These are phyloP conservation scores for Cyanistes caeruleus DNA, from an alignment of 2,113 vertebrate species.

Conservation along the genomic window DNA sequence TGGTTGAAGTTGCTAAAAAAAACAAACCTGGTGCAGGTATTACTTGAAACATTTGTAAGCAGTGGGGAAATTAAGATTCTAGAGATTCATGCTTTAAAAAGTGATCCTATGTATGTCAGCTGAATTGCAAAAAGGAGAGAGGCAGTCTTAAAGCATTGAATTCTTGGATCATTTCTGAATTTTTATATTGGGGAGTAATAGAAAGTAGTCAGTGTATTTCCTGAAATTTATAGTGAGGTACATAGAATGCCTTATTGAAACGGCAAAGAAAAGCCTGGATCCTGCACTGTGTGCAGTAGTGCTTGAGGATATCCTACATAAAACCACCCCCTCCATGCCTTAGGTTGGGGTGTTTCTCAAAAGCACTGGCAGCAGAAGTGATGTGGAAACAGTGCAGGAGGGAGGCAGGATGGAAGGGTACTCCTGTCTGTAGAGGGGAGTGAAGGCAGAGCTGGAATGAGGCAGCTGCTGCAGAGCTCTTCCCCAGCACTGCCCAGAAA, in stretches of 20 bases:
- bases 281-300: neutral
- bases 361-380: neutral
- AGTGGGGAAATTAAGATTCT: neutral
- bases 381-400: neutral
- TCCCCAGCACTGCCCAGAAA: fast-evolving
- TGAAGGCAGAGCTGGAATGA: neutral
- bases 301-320: neutral
- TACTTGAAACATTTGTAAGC: neutral
- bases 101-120: neutral
- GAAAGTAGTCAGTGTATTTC: neutral
- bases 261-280: neutral
- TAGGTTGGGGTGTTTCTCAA: neutral
- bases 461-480: neutral
- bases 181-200: neutral
- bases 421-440: neutral
- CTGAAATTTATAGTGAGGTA: neutral
- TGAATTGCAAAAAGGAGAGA: neutral
- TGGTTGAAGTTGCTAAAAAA: neutral
- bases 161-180: neutral
- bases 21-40: neutral
- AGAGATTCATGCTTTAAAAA: neutral
- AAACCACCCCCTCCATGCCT: neutral
- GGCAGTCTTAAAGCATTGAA: neutral
- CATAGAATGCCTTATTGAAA: neutral
- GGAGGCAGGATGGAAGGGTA: neutral